Base-by-base conservation (phyloP, 2,888 invertebrate species). In the Drosophila emarginata region DNA sequence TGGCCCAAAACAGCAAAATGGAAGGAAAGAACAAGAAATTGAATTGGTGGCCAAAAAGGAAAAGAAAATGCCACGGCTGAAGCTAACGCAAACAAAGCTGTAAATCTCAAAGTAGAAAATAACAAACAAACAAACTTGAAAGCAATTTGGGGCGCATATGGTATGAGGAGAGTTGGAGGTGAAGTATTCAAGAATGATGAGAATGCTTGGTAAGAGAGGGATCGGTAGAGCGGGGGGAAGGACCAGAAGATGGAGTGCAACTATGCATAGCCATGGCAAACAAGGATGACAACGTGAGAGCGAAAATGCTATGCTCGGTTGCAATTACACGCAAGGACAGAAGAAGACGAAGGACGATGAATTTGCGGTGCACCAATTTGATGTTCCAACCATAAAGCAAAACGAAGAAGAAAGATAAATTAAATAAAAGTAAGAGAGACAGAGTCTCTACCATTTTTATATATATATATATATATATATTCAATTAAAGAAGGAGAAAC, bases 101-200 rank as follows among this genome's bases (percentile, higher is more conserved):
- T 77, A 82, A 82, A 79, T 81, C 85, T 78, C 40, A 21, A 39
- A 37, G 67, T 39, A 40, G 52, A 83, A 71, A 71, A 80, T 83
- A 82, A 72, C 80, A 78, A 85, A 83, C 84, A 83, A 86, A 69
- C 64, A 67, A 68, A 78, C 88, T 84, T 77, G 79, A 83, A 88
- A 88, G 87, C 83, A 87, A 83, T 88, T 88, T 88, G 75, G 81
- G 4, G 69, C 72, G 71, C 64, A 67, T 60, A 60, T 58, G 70
- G 61, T 53, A 74, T 26, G 28, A 53, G 58, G 14, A 15, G 40
- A 12, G 15, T 18, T 52, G 28, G 28, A 32, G 54, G 12, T n/a
- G 61, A 26, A 54, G 56, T 26, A 21, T 56, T 26, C 40, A 56
- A 37, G 67, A 54, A 68, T 14, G 15, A 53, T 60, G 67, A 68